Conservation (phyloP, 2,888 invertebrate species). For the Tetragonula carbonaria region DNA sequence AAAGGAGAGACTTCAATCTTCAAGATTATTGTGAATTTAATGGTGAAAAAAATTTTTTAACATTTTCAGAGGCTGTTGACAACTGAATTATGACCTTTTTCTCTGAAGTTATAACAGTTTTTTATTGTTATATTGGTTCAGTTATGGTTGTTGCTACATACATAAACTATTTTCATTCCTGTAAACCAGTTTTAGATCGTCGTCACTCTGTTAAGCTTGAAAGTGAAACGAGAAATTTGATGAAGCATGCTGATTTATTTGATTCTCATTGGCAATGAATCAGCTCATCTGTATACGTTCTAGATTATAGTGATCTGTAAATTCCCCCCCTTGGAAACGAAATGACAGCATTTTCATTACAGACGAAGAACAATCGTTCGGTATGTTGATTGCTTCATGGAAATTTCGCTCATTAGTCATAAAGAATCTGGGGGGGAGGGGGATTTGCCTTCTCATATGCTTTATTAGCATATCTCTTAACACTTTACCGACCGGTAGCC, state of each 20-base stretch:
- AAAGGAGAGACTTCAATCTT: too few species aligned
- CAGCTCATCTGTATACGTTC: constrained; percentile 34
- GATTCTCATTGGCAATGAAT: constrained; percentile 49
- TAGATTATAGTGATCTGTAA: constrained; percentile 49
- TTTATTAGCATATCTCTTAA: neutral
- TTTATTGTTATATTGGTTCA: too few species aligned
- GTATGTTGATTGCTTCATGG: constrained; percentile 27
- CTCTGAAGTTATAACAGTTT: too few species aligned
- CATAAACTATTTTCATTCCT: too few species aligned
- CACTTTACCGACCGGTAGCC: too few species aligned
- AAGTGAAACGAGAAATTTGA: constrained; percentile 14
- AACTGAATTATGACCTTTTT: too few species aligned
- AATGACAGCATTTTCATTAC: constrained; percentile 4
- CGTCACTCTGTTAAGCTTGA: neutral
- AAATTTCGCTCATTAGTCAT: constrained; percentile 12
- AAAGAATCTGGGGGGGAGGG: too few species aligned
- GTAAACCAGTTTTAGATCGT: neutral
- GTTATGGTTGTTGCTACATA: too few species aligned
- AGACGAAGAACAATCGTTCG: constrained; percentile 7
- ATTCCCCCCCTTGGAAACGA: constrained; percentile 29
- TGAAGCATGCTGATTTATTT: constrained; percentile 46
- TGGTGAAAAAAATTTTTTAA: too few species aligned
- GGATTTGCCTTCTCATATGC: neutral
- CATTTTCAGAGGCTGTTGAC: too few species aligned
- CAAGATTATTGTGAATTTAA: too few species aligned